Base-by-base conservation (phyloP, 2,888 invertebrate species). In the Tillus elongatus region DNA sequence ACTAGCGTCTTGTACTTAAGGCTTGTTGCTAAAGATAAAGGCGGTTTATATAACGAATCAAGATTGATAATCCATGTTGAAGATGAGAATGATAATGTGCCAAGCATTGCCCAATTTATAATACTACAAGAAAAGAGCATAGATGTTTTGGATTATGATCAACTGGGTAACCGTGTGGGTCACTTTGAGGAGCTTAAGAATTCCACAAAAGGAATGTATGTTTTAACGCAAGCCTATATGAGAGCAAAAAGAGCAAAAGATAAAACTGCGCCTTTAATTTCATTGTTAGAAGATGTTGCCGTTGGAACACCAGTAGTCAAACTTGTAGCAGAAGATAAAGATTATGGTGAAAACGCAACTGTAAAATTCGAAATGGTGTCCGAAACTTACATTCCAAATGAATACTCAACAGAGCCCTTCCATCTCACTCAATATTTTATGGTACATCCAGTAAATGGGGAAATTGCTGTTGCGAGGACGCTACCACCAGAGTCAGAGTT, bases 71-170 rank as follows among this genome's bases (percentile, higher is more conserved):
- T 91, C 30, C 70, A 67, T 1, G 66, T 90, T 13, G 72, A 77
- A 3, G 91, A 91, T 57, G 79, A 80, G 54, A 91, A 91, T 54
- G 90, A 90, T 56, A 88, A 88, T 58, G 57, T 74, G 9, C 87
- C 87, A 0, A 68, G 69, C 34, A 84, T 83, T 50, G 74, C 74
- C 37, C 77, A 82, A 54, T 76, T 87, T 49, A 70, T 77, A 1
- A 74, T 87, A 24, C 75, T 80, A 3, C 70, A 79, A 34, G 78
- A 79, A 37, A 76, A 80, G 46, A 77, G 74, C 4, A 67, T 83
- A 13, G 75, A 78, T 40, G 70, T 85, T 15, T 56, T 79, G 2
- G 79, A 82, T 54, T 69, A 73, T 11, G 75, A 77, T 39, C 73
- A 74, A 29, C 67, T 68, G 50, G 70, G 69, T 28, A 69, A 66